A percentile compares a stretch with the other conserved stretches of the same genome.
Conservation (phyloP, 2,888 invertebrate species). For the Tiliacea citrago region DNA sequence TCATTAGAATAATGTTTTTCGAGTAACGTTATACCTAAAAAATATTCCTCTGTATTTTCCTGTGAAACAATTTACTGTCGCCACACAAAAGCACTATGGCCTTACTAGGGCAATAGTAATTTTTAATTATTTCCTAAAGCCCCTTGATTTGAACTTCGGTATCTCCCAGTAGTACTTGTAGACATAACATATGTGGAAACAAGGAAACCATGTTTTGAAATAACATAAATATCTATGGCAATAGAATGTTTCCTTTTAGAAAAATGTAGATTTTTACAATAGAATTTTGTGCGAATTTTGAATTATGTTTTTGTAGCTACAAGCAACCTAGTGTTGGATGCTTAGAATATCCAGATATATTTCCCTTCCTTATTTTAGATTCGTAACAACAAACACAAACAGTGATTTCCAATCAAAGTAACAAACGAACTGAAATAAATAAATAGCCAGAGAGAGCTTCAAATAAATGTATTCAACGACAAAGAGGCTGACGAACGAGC, state of each 20-base stretch:
- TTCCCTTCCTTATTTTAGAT: background rate
- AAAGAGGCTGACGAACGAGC: slow-evolving; percentile 4
- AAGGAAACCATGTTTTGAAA: background rate
- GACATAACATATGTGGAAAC: background rate
- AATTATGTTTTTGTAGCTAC: background rate
- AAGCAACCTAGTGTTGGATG: background rate
- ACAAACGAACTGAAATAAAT: slow-evolving; percentile 5
- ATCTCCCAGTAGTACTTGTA: background rate
- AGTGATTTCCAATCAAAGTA: background rate
- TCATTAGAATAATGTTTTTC: background rate
- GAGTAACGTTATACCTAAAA: background rate
- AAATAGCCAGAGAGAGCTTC: background rate
- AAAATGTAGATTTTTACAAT: background rate
- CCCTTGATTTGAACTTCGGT: slow-evolving; percentile 17
- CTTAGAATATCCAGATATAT: background rate
- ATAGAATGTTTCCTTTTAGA: background rate
- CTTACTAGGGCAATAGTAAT: slow-evolving; percentile 23
- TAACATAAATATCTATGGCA: background rate
- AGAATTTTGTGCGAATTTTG: background rate
- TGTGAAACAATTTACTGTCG: slow-evolving; percentile 2
- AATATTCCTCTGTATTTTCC: background rate
- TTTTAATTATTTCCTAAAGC: slow-evolving; percentile 14
- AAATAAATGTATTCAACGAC: slow-evolving; percentile 14
- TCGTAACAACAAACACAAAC: background rate
- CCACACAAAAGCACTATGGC: slow-evolving; percentile 29